Evolutionary conservation across 2,888 invertebrate species (phyloP), one percentile per base, ranked within the genome.

Genomic region (Xylota sylvarum): DNA sequence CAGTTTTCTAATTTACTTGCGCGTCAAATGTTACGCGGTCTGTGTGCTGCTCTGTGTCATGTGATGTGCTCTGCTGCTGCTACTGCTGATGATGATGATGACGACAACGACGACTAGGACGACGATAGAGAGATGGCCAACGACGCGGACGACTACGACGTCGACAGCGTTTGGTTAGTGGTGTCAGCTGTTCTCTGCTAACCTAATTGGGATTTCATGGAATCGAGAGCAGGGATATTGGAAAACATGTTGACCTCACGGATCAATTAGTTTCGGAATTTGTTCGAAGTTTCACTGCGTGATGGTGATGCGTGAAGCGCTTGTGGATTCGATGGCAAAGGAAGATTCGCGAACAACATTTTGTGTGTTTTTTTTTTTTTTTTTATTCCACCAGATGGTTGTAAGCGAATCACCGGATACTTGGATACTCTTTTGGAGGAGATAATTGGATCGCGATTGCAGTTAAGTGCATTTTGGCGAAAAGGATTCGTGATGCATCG

Each of bases 1-100:
- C 82, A 81, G 82, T 86, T 86, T 86, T 86, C 86, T 86, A 86
- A 86, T 82, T 86, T 86, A 86, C 77, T 86, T 77, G 82, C 86
- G 86, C 82, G 86, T 86, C 86, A 82, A 86, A 86, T 86, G 86
- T 82, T 69, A 86, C 86, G 82, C 86, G 86, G 82, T 86, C 77
- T 65, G 43, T 70, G 76, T 62, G 50, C 67, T 72, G 74, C n/a
- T n/a, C n/a, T 62, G 12, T 37, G 37, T 37, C 14, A 19, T 76
- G 77, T 72, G 77, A 67, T 69, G 56, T 72, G 60, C 74, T 64
- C 67, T 55, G 55, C 30, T 58, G 52, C 60, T 55, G 80, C 35
- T 37, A 52, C 30, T 56, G 80, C 58, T 50, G 73, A 74, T 19
- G 73, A 55, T n/a, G n/a, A n/a, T n/a, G n/a, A n/a, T n/a, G n/a